phyloP scores from a whole-genome alignment of 1,140 invertebrate genomes.

The Riptortus pedestris region DNA sequence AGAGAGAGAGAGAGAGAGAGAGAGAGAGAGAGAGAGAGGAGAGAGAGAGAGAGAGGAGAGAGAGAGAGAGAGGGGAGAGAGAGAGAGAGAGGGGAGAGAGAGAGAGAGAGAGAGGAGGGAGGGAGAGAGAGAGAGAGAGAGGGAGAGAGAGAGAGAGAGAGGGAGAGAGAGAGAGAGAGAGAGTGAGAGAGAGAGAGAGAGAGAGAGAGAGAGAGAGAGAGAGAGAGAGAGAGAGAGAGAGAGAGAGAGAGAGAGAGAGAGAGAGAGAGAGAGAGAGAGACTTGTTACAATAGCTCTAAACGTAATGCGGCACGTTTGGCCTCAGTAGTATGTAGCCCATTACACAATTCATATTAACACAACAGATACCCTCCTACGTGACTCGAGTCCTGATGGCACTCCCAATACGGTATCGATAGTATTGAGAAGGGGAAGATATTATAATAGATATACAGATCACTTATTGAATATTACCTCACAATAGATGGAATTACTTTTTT shows the following conservation, averaged over 20 bases:
- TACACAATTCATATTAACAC: too few species aligned
- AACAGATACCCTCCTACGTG: too few species aligned
- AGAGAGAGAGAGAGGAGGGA: slow-evolving; percentile 2
- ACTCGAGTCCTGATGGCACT: too few species aligned
- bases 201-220: slow-evolving; percentile 21
- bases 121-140: slow-evolving; percentile 9
- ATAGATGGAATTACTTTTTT: too few species aligned
- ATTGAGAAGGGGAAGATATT: too few species aligned
- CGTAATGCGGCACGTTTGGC: too few species aligned
- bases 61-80: not conserved
- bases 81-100: slow-evolving; percentile 3
- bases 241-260: slow-evolving; percentile 21
- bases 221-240: slow-evolving; percentile 19
- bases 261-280: too few species aligned
- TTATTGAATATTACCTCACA: too few species aligned
- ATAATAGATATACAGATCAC: too few species aligned
- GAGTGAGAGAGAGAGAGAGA: slow-evolving; percentile 18
- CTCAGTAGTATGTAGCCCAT: too few species aligned
- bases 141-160: slow-evolving; percentile 8
- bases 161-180: slow-evolving; percentile 19
- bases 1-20: not conserved
- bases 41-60: not conserved
- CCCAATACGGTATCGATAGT: too few species aligned
- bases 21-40: slow-evolving; percentile 4
- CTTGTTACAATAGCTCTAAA: too few species aligned